A percentile compares a stretch with the other conserved stretches of the same genome.
Evolutionary conservation across 1,140 invertebrate species (phyloP).

Genomic region (Scaptomyza pallida): DNA sequence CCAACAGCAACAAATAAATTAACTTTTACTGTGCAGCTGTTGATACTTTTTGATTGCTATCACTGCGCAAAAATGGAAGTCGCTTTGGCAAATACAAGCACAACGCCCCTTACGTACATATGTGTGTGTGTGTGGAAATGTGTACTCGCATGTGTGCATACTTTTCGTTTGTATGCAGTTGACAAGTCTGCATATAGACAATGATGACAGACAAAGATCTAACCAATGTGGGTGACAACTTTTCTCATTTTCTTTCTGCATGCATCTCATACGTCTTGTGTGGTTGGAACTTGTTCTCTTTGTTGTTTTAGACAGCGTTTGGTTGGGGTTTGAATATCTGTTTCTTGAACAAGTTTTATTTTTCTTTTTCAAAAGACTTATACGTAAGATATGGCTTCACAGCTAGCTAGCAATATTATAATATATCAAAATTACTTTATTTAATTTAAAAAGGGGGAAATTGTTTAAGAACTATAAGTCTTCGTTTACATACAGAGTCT

Average conservation of each 20-base stretch:
- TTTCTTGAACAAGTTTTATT: conserved; percentile 20
- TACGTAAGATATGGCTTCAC: too few species aligned
- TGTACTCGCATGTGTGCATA: too few species aligned
- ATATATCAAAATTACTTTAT: too few species aligned
- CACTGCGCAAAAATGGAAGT: conserved; percentile 27
- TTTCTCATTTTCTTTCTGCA: conserved; percentile 46
- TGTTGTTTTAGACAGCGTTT: neutral
- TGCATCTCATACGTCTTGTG: neutral
- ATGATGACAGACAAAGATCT: conserved; percentile 13
- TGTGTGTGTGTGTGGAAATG: conserved; percentile 2
- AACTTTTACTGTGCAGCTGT: conserved; percentile 57
- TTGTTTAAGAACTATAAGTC: too few species aligned
- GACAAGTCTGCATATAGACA: conserved; percentile 27
- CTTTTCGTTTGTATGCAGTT: conserved; percentile 40
- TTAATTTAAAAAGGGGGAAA: too few species aligned
- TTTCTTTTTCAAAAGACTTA: too few species aligned
- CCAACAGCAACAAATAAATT: conserved; percentile 46
- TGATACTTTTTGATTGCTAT: conserved; percentile 52
- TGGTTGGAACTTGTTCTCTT: conserved; percentile 9
- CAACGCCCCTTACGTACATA: neutral
- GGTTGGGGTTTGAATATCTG: conserved; percentile 6
- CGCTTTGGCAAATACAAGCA: conserved; percentile 8
- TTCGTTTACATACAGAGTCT: too few species aligned
- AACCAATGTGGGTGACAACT: conserved; percentile 39
- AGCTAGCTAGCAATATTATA: too few species aligned